Evolutionary conservation across 2,113 vertebrate genomes (phyloP).

Genomic region (Cavia aperea): DNA sequence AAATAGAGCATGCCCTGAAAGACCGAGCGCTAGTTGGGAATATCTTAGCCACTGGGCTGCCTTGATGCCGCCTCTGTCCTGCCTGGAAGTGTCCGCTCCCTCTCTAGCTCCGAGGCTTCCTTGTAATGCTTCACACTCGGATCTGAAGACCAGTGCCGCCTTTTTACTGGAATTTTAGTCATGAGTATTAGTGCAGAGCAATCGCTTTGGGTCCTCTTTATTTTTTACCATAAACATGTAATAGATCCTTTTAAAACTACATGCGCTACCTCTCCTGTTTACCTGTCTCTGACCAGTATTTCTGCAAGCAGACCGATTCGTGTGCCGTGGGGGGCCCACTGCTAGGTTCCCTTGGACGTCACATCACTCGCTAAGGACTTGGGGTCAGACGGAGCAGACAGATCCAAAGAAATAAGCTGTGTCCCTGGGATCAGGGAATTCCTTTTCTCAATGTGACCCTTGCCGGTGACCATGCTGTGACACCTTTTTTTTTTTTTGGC

Average conservation of each 20-base stretch:
- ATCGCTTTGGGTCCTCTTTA: constrained; percentile 5
- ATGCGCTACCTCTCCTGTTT: not conserved
- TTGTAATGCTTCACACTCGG: constrained; percentile 28
- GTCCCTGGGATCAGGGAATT: not conserved
- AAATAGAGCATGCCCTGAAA: constrained; percentile 87
- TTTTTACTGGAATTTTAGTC: constrained; percentile 52
- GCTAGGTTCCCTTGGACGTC: not conserved
- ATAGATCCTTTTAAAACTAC: constrained; percentile 28
- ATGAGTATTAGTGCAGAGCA: constrained; percentile 4
- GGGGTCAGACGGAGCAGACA: not conserved
- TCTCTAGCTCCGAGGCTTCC: not conserved
- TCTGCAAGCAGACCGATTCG: not conserved
- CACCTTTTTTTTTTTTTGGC: not conserved
- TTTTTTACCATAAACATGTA: constrained; percentile 45
- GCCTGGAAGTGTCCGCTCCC: not conserved
- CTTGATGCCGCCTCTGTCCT: constrained; percentile 46
- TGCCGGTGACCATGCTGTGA: not conserved
- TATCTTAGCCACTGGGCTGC: constrained; percentile 84
- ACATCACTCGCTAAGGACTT: constrained; percentile 29
- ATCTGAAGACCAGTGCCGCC: constrained; percentile 20
- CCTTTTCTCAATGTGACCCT: not conserved
- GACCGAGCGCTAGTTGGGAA: constrained; percentile 85
- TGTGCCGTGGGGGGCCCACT: not conserved
- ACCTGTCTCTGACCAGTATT: not conserved
- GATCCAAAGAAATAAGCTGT: not conserved